Percentiles rank a stretch among this genome's conserved stretches.
These are phyloP conservation scores for Musca vetustissima DNA, from an alignment of 1,140 invertebrate genomes.

Conservation along the genomic window DNA sequence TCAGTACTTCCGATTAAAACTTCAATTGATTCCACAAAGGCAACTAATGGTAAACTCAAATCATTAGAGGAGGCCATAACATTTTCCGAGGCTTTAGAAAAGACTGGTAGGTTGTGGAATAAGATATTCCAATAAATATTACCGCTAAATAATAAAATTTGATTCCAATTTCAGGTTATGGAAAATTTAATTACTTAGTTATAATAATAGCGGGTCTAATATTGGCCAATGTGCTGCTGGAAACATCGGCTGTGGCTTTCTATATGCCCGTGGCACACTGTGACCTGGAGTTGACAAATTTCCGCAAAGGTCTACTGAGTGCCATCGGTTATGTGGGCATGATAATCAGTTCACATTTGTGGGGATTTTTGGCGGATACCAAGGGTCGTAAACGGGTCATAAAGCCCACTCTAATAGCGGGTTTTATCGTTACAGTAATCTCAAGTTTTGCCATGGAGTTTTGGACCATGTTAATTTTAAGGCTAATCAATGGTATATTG, in stretches of 20 bases:
- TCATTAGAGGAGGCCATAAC: slow-evolving; percentile 16
- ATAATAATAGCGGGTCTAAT: slow-evolving; percentile 61
- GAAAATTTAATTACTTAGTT: slow-evolving; percentile 66
- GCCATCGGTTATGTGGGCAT: slow-evolving; percentile 58
- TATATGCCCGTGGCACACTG: slow-evolving; percentile 69
- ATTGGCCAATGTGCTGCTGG: slow-evolving; percentile 62
- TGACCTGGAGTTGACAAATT: slow-evolving; percentile 63
- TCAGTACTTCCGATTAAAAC: slow-evolving; percentile 29
- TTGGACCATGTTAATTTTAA: slow-evolving; percentile 31
- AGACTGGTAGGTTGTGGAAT: slow-evolving; percentile 27
- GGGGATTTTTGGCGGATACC: slow-evolving; percentile 77
- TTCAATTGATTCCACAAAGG: slow-evolving; percentile 21
- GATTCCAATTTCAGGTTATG: slow-evolving; percentile 52
- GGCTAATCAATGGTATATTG: slow-evolving; percentile 36
- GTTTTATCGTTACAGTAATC: slow-evolving; percentile 29
- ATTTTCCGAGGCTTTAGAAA: slow-evolving; percentile 29
- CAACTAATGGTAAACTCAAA: slow-evolving; percentile 23
- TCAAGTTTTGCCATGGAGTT: slow-evolving; percentile 31
- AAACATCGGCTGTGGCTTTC: slow-evolving; percentile 63
- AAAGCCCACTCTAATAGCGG: slow-evolving; percentile 43
- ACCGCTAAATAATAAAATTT: background rate
- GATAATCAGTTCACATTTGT: slow-evolving; percentile 62
- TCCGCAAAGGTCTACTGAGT: slow-evolving; percentile 63
- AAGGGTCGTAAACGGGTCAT: slow-evolving; percentile 69
- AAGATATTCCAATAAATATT: background rate